These are phyloP conservation scores for Xiphorhynchus elegans DNA, from an alignment of 2,113 vertebrate species.

Conservation along the genomic window DNA sequence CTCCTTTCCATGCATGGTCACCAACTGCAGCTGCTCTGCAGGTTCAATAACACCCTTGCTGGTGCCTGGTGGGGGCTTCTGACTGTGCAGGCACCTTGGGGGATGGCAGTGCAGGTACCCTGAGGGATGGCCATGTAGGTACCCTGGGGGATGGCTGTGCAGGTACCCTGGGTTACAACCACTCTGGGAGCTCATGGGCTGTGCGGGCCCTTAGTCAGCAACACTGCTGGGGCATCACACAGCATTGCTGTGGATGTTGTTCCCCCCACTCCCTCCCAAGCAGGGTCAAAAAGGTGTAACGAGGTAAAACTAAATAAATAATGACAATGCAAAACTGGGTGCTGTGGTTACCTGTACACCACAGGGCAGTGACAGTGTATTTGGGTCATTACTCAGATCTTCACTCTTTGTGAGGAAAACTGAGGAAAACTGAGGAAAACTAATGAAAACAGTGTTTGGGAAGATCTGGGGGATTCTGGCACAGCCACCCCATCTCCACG, in stretches of 20 bases:
- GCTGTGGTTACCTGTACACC: neutral
- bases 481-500: fast-evolving
- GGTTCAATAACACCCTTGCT: fast-evolving
- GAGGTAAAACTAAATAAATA: neutral
- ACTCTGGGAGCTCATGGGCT: fast-evolving
- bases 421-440: neutral
- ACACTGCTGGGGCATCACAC: neutral
- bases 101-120: neutral
- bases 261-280: fast-evolving
- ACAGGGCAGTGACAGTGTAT: neutral
- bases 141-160: neutral
- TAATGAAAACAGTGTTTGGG: neutral
- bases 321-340: neutral
- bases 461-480: neutral
- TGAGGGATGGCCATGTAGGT: too few species aligned
- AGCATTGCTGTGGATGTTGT: fast-evolving
- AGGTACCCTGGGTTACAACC: too few species aligned
- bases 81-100: too few species aligned
- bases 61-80: neutral
- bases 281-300: neutral
- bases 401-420: neutral
- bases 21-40: neutral
- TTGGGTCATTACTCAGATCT: neutral
- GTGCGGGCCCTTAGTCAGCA: neutral
- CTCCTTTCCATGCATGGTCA: fast-evolving